These are phyloP conservation scores for Macrosiphum euphorbiae DNA, from an alignment of 2,888 invertebrate genomes.

Conservation along the genomic window DNA sequence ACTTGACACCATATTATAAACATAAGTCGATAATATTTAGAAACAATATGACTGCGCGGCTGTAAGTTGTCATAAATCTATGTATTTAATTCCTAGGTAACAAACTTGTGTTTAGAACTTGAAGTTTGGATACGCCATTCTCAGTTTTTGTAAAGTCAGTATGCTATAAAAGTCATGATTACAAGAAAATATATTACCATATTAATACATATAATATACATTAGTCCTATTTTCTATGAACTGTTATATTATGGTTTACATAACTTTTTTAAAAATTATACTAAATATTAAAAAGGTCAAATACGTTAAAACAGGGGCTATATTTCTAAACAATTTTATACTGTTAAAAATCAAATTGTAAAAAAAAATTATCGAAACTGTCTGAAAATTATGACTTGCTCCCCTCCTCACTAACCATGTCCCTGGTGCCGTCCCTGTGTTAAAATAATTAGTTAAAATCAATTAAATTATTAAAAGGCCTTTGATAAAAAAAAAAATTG, in stretches of 20 bases:
- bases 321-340: too few relatives aligned
- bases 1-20: not conserved
- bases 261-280: not conserved
- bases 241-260: not conserved
- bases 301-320: not conserved
- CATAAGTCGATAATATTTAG: not conserved
- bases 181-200: not conserved
- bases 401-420: too few relatives aligned
- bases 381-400: too few relatives aligned
- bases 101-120: not conserved
- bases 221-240: not conserved
- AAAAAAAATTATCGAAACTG: too few relatives aligned
- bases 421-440: too few relatives aligned
- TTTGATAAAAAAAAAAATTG: not conserved
- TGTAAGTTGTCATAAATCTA: not conserved
- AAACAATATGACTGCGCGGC: not conserved
- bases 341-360: too few relatives aligned
- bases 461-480: not conserved
- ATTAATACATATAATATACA: not conserved
- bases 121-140: not conserved
- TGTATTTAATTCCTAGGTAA: not conserved
- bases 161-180: not conserved
- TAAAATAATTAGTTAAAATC: not conserved
- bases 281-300: not conserved
- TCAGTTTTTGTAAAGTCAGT: not conserved